Conservation (phyloP, 2,888 invertebrate species). For the Rotaria magnacalcarata region DNA sequence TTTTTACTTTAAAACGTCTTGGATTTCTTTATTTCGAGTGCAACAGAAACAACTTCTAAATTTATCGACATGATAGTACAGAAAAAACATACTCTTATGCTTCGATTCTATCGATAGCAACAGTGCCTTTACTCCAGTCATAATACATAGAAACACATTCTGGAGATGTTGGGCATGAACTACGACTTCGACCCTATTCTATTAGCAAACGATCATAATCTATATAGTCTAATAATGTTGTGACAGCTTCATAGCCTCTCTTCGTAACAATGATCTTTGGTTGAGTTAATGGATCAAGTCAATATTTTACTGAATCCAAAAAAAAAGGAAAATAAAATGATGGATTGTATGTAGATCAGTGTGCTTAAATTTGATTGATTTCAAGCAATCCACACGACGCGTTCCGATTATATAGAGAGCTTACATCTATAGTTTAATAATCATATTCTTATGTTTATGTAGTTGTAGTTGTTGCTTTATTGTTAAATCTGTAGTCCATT, state of each 20-base stretch:
- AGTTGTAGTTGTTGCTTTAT: too few relatives aligned
- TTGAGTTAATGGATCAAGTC: neutral
- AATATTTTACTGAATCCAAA: slow-evolving; percentile 4
- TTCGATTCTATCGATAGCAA: neutral
- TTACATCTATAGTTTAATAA: too few relatives aligned
- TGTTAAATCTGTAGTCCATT: too few relatives aligned
- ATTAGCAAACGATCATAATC: neutral
- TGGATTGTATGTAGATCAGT: neutral
- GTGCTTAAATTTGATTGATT: too few relatives aligned
- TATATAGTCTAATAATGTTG: neutral
- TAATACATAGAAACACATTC: neutral
- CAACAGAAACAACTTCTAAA: too few relatives aligned
- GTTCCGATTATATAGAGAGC: too few relatives aligned
- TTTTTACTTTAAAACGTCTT: too few relatives aligned
- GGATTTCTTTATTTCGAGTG: too few relatives aligned
- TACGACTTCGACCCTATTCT: neutral
- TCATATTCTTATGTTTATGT: too few relatives aligned
- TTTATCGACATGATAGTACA: too few relatives aligned
- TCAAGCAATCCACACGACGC: too few relatives aligned
- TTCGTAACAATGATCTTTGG: neutral
- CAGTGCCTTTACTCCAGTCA: slow-evolving; percentile 17
- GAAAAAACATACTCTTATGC: too few relatives aligned
- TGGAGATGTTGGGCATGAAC: neutral
- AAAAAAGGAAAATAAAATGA: neutral
- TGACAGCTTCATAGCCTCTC: neutral